Base-by-base conservation (phyloP, 2,113 vertebrate species). In the Lathamus discolor region DNA sequence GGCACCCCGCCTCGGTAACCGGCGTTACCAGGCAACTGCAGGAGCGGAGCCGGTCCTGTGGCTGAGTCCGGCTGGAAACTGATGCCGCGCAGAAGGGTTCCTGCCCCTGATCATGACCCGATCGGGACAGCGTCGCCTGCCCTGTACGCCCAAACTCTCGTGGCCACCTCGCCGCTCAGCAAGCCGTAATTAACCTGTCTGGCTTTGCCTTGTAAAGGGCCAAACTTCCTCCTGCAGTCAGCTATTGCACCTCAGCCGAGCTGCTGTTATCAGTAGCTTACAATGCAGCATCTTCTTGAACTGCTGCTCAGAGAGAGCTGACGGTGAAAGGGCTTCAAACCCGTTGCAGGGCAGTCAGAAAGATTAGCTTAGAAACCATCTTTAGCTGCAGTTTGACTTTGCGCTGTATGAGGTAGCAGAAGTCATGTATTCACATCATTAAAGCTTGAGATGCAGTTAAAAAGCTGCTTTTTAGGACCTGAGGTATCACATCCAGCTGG, bases 21-120 rank as follows among this genome's bases (percentile, higher is more conserved):
- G 18, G 29, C 81, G 98, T 98, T 97, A 83, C 98, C 88, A 57
- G 80, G 97, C 97, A 98, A 98, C 98, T 1, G 74, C 75, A 48
- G 51, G 51, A 46, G 67, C 19, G 29, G 35, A 16, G 23, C 22
- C 10, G 39, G 14, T 2, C 10, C 46, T 2, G 22, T n/a, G 6
- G 12, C 16, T 7, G 82, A 22, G 39, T 49, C 94, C 96, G 93
- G 54, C 7, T 33, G 66, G 81, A 27, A 88, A 82, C 7, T 46
- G 44, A 5, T 9, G 17, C 48, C 52, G 28, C 37, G 0, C 23
- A 1, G 29, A 13, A 64, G 12, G 20, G 95, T 94, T 95, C 97
- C 94, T 1, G 0, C 11, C 2, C 19, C 25, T n/a, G 55, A n/a
- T 59, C 8, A 10, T n/a, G 55, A 15, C 33, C 55, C 8, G 13